These are phyloP conservation scores for Pelagia noctiluca DNA, from an alignment of 30 jellyfish, hydroid and myxozoan species.

Conservation along the genomic window DNA sequence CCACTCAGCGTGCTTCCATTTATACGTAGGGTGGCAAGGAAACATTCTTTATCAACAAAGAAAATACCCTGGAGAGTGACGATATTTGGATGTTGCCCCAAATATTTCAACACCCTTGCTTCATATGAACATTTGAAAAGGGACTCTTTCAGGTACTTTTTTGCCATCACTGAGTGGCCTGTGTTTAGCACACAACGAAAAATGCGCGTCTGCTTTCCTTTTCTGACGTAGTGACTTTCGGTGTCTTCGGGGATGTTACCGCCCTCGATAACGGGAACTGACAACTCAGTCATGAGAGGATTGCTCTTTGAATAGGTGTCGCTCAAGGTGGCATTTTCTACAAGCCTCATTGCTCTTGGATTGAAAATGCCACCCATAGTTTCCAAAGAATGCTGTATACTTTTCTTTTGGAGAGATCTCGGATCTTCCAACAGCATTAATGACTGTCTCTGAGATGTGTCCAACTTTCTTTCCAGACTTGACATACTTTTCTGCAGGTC, in stretches of 20 bases:
- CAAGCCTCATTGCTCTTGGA: slow-evolving; percentile 26
- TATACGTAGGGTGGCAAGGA: slow-evolving; percentile 7
- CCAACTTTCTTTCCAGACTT: neutral
- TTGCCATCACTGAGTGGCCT: slow-evolving; percentile 9
- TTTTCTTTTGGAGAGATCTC: slow-evolving; percentile 13
- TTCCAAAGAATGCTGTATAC: slow-evolving; percentile 6
- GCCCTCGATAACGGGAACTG: slow-evolving; percentile 2
- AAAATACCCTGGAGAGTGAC: slow-evolving; percentile 28
- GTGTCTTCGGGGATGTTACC: slow-evolving; percentile 9
- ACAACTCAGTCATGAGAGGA: slow-evolving; percentile 6
- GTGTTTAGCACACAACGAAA: slow-evolving; percentile 14
- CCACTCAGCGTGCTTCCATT: slow-evolving; percentile 11
- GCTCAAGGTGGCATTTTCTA: slow-evolving; percentile 18
- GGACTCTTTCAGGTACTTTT: neutral
- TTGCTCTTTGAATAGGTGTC: slow-evolving; percentile 1
- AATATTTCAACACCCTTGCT: slow-evolving; percentile 4
- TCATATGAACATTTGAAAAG: slow-evolving; percentile 12
- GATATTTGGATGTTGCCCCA: slow-evolving; percentile 22
- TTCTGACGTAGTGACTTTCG: slow-evolving; percentile 4
- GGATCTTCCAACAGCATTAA: slow-evolving; percentile 15
- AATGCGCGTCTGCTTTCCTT: slow-evolving; percentile 18
- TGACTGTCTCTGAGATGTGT: slow-evolving; percentile 5
- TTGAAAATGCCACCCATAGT: slow-evolving; percentile 7
- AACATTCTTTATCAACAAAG: slow-evolving; percentile 15
- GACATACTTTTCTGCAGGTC: slow-evolving; percentile 5